phyloP scores from a whole-genome alignment of 2,888 invertebrate species.

The Tachina grossa region DNA sequence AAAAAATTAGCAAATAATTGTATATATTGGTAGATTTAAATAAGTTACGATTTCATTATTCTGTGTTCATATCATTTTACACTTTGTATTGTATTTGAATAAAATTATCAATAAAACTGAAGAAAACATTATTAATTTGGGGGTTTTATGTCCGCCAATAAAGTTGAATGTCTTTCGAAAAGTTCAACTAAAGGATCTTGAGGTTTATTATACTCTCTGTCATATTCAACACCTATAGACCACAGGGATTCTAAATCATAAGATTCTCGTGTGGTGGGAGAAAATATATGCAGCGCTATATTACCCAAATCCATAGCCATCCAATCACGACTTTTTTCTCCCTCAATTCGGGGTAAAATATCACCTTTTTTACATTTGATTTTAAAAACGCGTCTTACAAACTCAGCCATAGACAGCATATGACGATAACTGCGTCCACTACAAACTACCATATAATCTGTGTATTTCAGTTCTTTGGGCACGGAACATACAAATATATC shows the following conservation, averaged over 20 bases:
- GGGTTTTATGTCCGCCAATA: slow-evolving; percentile 78
- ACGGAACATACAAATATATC: slow-evolving; percentile 92
- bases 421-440: slow-evolving; percentile 90
- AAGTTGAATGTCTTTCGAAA: slow-evolving; percentile 87
- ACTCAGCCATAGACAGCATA: slow-evolving; percentile 88
- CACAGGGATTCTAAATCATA: slow-evolving; percentile 97
- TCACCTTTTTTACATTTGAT: slow-evolving; percentile 87
- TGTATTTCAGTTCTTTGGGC: slow-evolving; percentile 89
- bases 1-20: slow-evolving; percentile 79
- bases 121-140: slow-evolving; percentile 28
- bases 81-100: not conserved
- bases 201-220: slow-evolving; percentile 86
- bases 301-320: slow-evolving; percentile 96
- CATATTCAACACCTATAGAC: slow-evolving; percentile 93
- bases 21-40: slow-evolving; percentile 77
- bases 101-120: slow-evolving; percentile 20
- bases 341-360: slow-evolving; percentile 89
- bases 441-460: slow-evolving; percentile 92
- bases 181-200: slow-evolving; percentile 86
- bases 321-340: slow-evolving; percentile 90
- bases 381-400: slow-evolving; percentile 90
- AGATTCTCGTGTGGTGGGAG: slow-evolving; percentile 86
- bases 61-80: slow-evolving; percentile 8
- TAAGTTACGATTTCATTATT: not conserved
- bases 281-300: slow-evolving; percentile 95